Evolutionary conservation across 2,113 vertebrate genomes (phyloP).

Genomic region (Solea solea): DNA sequence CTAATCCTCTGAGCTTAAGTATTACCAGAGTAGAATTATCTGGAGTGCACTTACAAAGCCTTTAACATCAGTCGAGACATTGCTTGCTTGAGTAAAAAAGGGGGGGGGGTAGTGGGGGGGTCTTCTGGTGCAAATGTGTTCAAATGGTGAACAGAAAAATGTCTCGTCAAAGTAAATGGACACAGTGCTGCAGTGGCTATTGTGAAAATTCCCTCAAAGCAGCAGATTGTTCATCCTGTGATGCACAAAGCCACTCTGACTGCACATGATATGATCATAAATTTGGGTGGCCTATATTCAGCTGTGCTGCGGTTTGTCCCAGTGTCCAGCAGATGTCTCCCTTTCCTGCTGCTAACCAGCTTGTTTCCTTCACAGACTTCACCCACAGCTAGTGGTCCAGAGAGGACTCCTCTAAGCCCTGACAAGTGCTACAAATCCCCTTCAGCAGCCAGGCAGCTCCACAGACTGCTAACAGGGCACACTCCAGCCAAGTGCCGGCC

Average conservation of each 20-base stretch:
- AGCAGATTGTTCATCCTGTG: not conserved
- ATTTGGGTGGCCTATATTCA: constrained; percentile 43
- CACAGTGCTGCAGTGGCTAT: not conserved
- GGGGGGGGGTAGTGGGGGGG: not conserved
- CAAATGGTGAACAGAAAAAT: constrained; percentile 10
- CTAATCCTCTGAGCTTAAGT: constrained; percentile 71
- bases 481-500: constrained; percentile 72
- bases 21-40: constrained; percentile 68
- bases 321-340: constrained; percentile 87
- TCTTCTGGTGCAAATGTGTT: constrained; percentile 42
- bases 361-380: constrained; percentile 43
- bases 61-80: constrained; percentile 45
- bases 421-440: constrained; percentile 88
- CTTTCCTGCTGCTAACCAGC: constrained; percentile 69
- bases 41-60: constrained; percentile 61
- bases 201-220: constrained; percentile 20
- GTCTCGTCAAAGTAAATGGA: not conserved
- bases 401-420: constrained; percentile 84
- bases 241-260: constrained; percentile 19
- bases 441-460: constrained; percentile 60
- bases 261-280: constrained; percentile 8
- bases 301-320: constrained; percentile 43
- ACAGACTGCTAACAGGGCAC: constrained; percentile 78
- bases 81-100: constrained; percentile 12
- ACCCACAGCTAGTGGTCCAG: constrained; percentile 62